A percentile compares a stretch with the other conserved stretches of the same genome.
Conservation (phyloP, 2,113 vertebrate genomes). For the Sigmodon hispidus region DNA sequence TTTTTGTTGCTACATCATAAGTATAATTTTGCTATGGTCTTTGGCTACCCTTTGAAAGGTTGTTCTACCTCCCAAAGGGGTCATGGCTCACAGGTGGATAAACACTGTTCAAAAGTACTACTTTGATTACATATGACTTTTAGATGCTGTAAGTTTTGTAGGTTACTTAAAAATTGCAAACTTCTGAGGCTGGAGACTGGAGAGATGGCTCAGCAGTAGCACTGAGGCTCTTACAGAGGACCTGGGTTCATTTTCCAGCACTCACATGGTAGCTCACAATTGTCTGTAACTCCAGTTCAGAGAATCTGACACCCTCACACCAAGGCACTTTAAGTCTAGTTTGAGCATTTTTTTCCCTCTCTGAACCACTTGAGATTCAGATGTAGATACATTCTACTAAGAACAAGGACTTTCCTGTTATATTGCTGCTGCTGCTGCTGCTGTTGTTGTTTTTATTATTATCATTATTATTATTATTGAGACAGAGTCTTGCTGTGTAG, state of each 20-base stretch:
- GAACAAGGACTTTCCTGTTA: background rate
- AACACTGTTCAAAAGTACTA: background rate
- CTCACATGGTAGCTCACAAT: background rate
- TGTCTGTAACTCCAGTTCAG: background rate
- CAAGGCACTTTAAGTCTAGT: background rate
- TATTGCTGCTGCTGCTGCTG: background rate
- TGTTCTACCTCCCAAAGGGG: background rate
- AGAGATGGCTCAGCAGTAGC: background rate
- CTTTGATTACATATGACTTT: constrained; percentile 44
- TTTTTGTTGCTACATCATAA: background rate
- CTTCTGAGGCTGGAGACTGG: background rate
- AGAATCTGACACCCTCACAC: background rate
- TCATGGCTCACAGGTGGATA: background rate
- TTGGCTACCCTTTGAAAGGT: background rate
- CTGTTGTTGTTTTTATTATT: background rate
- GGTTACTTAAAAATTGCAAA: background rate
- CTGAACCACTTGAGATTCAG: constrained; percentile 20
- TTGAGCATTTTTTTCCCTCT: background rate
- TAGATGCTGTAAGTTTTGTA: constrained; percentile 37
- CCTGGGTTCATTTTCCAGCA: background rate
- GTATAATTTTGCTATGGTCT: background rate
- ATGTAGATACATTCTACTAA: background rate
- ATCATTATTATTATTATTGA: background rate
- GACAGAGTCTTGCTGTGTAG: background rate
- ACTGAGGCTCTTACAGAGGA: background rate